A percentile compares a stretch with the other conserved stretches of the same genome.
phyloP scores from a whole-genome alignment of 1,140 invertebrate genomes.

The Ceratitis capitata region DNA sequence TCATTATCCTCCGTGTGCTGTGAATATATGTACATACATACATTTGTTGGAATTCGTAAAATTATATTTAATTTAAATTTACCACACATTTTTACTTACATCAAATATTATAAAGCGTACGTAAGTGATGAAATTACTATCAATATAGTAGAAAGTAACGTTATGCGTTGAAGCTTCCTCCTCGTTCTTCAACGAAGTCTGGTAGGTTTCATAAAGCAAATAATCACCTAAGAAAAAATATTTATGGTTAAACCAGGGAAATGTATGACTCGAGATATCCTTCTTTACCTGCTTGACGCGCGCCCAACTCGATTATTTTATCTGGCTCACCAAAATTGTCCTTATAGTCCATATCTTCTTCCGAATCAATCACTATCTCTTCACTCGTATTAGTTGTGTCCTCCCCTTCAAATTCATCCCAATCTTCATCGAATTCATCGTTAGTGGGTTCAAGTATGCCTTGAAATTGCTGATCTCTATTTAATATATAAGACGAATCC shows the following conservation, averaged over 20 bases:
- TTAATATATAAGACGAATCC: conserved; percentile 49
- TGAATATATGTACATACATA: background rate
- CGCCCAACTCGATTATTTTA: conserved; percentile 54
- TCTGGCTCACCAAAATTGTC: conserved; percentile 44
- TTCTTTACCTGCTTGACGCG: conserved; percentile 50
- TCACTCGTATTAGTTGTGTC: conserved; percentile 31
- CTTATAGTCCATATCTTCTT: conserved; percentile 5
- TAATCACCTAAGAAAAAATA: conserved; percentile 48
- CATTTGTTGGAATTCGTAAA: background rate
- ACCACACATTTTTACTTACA: conserved; percentile 49
- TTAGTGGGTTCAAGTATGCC: conserved; percentile 46
- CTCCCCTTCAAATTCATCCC: background rate
- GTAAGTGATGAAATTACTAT: conserved; percentile 56
- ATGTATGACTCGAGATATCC: background rate
- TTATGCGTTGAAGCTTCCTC: conserved; percentile 44
- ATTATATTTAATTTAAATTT: no score
- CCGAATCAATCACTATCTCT: background rate
- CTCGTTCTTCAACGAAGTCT: conserved; percentile 42
- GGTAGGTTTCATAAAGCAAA: conserved; percentile 52
- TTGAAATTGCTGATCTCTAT: conserved; percentile 51
- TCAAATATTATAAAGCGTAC: conserved; percentile 55
- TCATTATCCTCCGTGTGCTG: conserved; percentile 46
- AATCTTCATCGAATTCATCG: conserved; percentile 2
- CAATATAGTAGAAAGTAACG: conserved; percentile 55
- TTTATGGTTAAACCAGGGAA: background rate